These are phyloP conservation scores for Paracentrotus lividus DNA, from an alignment of 53 echinoderm and acorn worm species.

Conservation along the genomic window DNA sequence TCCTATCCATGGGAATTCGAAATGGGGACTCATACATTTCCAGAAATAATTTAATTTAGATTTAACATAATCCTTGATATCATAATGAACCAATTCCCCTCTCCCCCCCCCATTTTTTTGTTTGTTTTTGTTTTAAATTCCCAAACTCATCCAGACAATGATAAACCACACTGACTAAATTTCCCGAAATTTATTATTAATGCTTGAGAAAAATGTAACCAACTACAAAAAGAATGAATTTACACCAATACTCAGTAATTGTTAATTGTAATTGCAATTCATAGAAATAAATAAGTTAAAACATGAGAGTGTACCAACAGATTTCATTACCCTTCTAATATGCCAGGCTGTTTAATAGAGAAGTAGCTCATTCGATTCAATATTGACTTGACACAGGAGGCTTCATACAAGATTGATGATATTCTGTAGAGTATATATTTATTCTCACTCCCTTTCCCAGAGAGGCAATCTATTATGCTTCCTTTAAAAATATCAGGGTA, in stretches of 20 bases:
- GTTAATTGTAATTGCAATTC: not conserved
- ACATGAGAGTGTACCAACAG: no score
- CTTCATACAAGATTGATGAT: conserved; percentile 20
- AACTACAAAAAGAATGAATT: not conserved
- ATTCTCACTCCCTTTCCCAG: not conserved
- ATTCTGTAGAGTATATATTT: conserved; percentile 11
- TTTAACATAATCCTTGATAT: no score
- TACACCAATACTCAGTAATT: not conserved
- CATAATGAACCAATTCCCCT: no score
- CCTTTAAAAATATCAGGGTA: not conserved
- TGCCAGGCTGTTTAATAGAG: not conserved
- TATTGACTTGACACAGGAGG: conserved; percentile 4
- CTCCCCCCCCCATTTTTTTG: no score
- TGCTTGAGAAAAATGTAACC: not conserved
- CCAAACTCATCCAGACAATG: no score
- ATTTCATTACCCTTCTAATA: not conserved
- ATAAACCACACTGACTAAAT: no score
- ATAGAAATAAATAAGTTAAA: no score
- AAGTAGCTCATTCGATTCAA: not conserved
- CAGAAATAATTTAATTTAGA: no score
- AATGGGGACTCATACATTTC: no score
- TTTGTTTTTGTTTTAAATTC: no score
- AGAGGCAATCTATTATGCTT: not conserved
- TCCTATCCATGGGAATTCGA: no score
- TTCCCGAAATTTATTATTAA: no score